Evolutionary conservation across 1,140 invertebrate genomes (phyloP).

Genomic region (Drosophila pseudoananassae): DNA sequence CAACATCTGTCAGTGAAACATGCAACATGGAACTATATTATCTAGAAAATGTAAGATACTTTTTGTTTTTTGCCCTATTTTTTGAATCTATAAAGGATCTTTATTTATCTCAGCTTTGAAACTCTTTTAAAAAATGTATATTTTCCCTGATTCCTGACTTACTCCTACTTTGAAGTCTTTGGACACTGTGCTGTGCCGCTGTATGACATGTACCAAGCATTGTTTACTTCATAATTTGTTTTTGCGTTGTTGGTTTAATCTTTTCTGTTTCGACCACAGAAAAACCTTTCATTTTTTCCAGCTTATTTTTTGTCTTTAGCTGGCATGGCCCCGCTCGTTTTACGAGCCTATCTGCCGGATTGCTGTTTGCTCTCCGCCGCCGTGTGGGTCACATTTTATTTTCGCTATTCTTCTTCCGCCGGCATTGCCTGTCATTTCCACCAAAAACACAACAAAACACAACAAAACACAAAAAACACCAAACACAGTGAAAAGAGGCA

Average conservation of each 20-base stretch:
- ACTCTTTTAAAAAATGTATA: neutral
- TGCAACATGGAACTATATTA: neutral
- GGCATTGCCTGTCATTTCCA: slow-evolving; percentile 54
- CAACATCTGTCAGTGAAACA: neutral
- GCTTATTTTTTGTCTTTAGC: slow-evolving; percentile 38
- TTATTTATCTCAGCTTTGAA: neutral
- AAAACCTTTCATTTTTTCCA: slow-evolving; percentile 64
- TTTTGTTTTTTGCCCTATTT: neutral
- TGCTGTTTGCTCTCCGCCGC: slow-evolving; percentile 30
- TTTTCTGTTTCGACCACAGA: slow-evolving; percentile 47
- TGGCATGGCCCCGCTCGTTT: slow-evolving; percentile 66
- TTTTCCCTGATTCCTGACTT: neutral
- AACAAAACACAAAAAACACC: too few species aligned
- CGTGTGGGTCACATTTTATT: slow-evolving; percentile 44
- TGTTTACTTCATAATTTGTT: slow-evolving; percentile 72
- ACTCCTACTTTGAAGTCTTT: neutral
- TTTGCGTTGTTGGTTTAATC: slow-evolving; percentile 44
- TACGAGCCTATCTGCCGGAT: slow-evolving; percentile 67
- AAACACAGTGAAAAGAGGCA: neutral
- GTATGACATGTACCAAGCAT: slow-evolving; percentile 54
- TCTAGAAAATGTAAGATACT: neutral
- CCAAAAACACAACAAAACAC: slow-evolving; percentile 8
- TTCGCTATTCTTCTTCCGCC: slow-evolving; percentile 48
- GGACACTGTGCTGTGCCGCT: slow-evolving; percentile 16
- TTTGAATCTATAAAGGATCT: neutral